Percentiles rank a stretch among this genome's conserved stretches.
Conservation (phyloP, 2,113 vertebrate species). For the Rhea pennata region DNA sequence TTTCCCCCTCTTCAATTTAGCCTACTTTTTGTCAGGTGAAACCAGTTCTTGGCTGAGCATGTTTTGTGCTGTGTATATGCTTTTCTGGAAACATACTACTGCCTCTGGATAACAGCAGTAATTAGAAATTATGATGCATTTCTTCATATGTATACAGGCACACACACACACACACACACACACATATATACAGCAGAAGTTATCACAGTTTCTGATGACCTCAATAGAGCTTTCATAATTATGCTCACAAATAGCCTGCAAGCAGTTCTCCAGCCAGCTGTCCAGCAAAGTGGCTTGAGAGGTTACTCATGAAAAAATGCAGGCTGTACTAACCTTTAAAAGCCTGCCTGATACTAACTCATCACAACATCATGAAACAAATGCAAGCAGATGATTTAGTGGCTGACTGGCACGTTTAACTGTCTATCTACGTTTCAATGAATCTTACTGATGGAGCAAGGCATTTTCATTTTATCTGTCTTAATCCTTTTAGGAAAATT, state of each 20-base stretch:
- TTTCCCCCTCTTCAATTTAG: neutral
- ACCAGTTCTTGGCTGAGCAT: neutral
- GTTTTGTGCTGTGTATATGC: neutral
- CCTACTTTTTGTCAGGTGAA: neutral
- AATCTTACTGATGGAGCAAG: neutral
- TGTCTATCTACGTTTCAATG: neutral
- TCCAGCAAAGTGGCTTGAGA: neutral
- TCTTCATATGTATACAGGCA: neutral
- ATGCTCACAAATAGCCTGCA: neutral
- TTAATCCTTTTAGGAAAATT: slow-evolving; percentile 81
- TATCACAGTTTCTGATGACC: neutral
- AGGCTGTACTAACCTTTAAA: neutral
- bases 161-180: no score
- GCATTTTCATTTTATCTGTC: neutral
- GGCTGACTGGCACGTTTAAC: fast-evolving
- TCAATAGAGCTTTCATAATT: neutral
- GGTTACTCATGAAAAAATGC: neutral
- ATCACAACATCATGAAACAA: neutral
- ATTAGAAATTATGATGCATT: neutral
- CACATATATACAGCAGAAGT: no score
- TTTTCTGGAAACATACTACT: neutral
- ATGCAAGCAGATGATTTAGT: fast-evolving
- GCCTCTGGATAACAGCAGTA: neutral
- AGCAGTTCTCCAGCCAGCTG: neutral
- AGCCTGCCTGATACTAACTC: neutral